A percentile compares a stretch with the other conserved stretches of the same genome.
These are phyloP conservation scores for Ptilonorhynchus violaceus DNA, from an alignment of 2,113 vertebrate genomes.

Conservation along the genomic window DNA sequence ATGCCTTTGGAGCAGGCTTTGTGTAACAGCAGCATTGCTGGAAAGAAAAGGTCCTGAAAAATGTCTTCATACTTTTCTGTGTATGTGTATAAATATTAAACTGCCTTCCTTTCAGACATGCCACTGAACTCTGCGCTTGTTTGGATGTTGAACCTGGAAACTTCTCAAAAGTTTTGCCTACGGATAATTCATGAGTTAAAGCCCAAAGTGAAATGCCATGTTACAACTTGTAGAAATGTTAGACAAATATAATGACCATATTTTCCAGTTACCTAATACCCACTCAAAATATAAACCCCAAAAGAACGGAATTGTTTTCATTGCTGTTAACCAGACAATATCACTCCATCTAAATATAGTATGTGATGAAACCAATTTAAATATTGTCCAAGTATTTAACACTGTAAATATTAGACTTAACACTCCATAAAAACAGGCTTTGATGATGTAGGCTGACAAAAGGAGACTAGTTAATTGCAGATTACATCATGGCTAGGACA, in stretches of 20 bases:
- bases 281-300: constrained; percentile 55
- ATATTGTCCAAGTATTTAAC: constrained; percentile 68
- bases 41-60: constrained; percentile 47
- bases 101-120: constrained; percentile 33
- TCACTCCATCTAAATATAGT: constrained; percentile 65
- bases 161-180: constrained; percentile 49
- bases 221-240: constrained; percentile 65
- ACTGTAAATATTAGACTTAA: constrained; percentile 68
- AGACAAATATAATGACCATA: constrained; percentile 67
- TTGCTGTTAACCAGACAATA: constrained; percentile 68
- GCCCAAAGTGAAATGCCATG: constrained; percentile 59
- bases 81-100: constrained; percentile 41
- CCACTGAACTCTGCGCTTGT: constrained; percentile 40
- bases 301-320: constrained; percentile 62
- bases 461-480: constrained; percentile 68
- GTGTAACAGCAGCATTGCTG: not conserved
- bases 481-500: constrained; percentile 68
- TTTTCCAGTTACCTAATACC: constrained; percentile 67
- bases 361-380: constrained; percentile 69
- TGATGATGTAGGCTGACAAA: constrained; percentile 69
- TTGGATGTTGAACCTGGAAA: constrained; percentile 64
- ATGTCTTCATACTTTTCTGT: constrained; percentile 13
- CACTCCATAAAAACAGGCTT: constrained; percentile 62
- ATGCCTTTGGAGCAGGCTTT: not conserved
- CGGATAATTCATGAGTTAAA: constrained; percentile 64